Evolutionary conservation across 2,113 vertebrate species (phyloP), one percentile per base, ranked within the genome.

Genomic region (Lutjanus erythropterus): DNA sequence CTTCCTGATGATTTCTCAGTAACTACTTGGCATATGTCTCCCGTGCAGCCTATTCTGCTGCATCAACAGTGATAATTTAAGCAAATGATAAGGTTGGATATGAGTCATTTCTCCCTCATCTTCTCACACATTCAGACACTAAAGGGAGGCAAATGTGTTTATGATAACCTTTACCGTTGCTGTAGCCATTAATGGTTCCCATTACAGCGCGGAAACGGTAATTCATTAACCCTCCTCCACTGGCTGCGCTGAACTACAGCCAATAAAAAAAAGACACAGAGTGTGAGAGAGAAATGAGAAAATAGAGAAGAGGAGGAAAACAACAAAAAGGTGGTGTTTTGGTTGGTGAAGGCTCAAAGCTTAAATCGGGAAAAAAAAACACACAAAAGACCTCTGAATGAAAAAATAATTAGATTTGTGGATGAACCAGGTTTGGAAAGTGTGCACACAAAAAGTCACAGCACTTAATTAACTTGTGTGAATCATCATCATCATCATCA

Each of bases 161-260:
- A 85, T 86, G 81, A 90, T 83, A 84, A 90, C 80, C 87, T 81
- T 90, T 86, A 81, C 78, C 11, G 81, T 58, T 12, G 47, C 73
- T 56, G 68, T 47, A 50, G 62, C 62, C 56, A 68, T 74, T 85
- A 85, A 88, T 29, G 81, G 69, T 70, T 79, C 72, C 71, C 86
- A 84, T 91, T 86, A 90, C 41, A 9, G 74, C 33, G 71, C 41
- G 71, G 82, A 80, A 79, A 69, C 8, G 61, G 77, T 85, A 46
- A 83, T 84, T 84, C 73, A 88, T 88, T 89, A 91, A 92, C 77
- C 62, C 33, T 67, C 23, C 39, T 71, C 23, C 71, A 39, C 56
- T 29, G 9, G 50, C 39, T 23, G 78, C n/a, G 25, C 67, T 59
- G 61, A 9, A 29, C 41, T 47, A 70, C 59, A 58, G 68, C 64